Evolutionary conservation across 2,888 invertebrate genomes (phyloP), one percentile per base, ranked within the genome.

Genomic region (Sialis fuliginosa): DNA sequence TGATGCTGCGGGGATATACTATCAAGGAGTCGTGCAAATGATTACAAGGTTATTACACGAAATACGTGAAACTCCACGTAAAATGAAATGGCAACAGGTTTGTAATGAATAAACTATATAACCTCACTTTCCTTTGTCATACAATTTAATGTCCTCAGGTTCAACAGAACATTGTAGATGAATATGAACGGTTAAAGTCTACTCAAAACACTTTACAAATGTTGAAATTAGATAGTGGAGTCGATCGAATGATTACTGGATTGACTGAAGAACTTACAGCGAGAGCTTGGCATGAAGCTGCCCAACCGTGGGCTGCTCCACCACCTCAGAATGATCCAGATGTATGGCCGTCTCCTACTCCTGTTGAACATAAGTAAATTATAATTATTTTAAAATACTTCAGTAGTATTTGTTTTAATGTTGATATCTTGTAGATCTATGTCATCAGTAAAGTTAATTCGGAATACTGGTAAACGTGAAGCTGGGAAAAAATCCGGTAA

Each of bases 1-100:
- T 62, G 95, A 96, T 60, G 86, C 88, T 52, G 87, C 96, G 30
- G 76, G 84, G 54, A 87, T 93, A 49, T 93, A 92, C 66, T 95
- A 93, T 63, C 88, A 93, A 64, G 89, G 90, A 46, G 85, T 88
- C 7, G 76, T 95, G 49, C 89, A 91, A 63, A 88, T 92, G 74
- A 82, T 97, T 56, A 85, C 87, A 57, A 77, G 85, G 57, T 73
- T 92, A 50, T 72, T 95, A 41, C 72, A 77, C 33, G 81, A 81
- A 46, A 85, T 89, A 51, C 77, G 75, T 9, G 90, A 91, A 64
- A 80, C 82, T 35, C 74, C 80, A 49, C 73, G 87, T 52, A 88
- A 86, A 65, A 82, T 81, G 49, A 86, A 86, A 68, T 93, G 92
- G 92, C 87, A 83, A 62, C 75, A 87, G 75, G 90, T 87, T 61